phyloP scores from a whole-genome alignment of 2,113 vertebrate species.

The Cercopithecus mona region DNA sequence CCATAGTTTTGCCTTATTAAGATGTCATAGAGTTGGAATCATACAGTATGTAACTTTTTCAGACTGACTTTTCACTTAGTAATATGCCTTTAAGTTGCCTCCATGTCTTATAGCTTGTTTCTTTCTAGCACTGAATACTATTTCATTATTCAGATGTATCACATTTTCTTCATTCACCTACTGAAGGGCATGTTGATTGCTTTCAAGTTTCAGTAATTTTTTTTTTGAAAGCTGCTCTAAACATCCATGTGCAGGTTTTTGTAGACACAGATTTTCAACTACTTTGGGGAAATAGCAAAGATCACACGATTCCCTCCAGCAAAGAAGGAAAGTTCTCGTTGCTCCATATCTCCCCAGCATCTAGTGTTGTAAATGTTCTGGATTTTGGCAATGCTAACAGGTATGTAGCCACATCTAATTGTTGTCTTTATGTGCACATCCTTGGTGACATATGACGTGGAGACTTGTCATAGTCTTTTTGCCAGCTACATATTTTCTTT shows the following conservation, averaged over 20 bases:
- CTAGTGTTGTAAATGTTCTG: background rate
- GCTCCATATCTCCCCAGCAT: background rate
- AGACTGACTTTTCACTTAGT: background rate
- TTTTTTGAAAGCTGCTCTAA: background rate
- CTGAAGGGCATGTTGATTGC: background rate
- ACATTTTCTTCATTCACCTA: background rate
- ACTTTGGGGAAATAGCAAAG: background rate
- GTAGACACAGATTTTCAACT: background rate
- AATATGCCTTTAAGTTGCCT: background rate
- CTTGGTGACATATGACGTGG: background rate
- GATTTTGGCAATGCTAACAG: background rate
- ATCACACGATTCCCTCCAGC: background rate
- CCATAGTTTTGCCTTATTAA: background rate
- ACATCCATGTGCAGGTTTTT: background rate
- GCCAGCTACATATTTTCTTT: background rate
- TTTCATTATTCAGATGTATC: background rate
- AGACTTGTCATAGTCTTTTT: background rate
- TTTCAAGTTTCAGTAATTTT: background rate
- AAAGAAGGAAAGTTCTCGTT: background rate
- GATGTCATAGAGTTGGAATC: background rate
- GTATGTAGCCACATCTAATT: background rate
- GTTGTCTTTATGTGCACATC: background rate
- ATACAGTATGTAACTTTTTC: background rate
- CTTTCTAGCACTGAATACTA: background rate
- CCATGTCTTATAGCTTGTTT: background rate